Percentiles rank a stretch among this genome's conserved stretches.
Conservation (phyloP, 1,140 invertebrate genomes). For the Cephus cinctus region DNA sequence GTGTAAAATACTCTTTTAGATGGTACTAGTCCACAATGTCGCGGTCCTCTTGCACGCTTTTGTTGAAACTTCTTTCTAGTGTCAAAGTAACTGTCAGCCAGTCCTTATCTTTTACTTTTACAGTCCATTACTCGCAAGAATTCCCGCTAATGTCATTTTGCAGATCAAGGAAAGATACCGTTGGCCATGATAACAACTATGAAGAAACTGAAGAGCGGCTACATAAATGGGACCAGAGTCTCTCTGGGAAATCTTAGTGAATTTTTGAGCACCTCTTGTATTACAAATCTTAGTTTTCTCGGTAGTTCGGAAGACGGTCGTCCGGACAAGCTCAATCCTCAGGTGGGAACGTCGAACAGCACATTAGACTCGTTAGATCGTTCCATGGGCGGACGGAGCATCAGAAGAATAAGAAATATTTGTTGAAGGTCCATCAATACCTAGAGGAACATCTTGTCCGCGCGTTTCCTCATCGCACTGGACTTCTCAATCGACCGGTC, state of each 20-base stretch:
- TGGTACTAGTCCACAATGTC: no score
- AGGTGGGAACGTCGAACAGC: conserved; percentile 30
- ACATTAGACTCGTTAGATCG: not conserved
- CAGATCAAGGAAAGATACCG: conserved; percentile 90
- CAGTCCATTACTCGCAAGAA: no score
- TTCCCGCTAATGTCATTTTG: no score
- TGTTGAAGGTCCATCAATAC: conserved; percentile 74
- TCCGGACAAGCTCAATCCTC: conserved; percentile 67
- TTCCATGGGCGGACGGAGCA: no score
- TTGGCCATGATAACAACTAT: conserved; percentile 95
- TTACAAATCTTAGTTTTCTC: conserved; percentile 93
- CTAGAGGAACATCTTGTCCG: conserved; percentile 84
- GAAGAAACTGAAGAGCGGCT: conserved; percentile 97
- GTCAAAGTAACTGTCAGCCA: no score
- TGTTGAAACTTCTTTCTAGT: no score
- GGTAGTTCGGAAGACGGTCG: conserved; percentile 88
- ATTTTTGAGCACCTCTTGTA: conserved; percentile 93
- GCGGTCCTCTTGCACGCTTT: no score
- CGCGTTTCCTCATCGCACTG: conserved; percentile 71
- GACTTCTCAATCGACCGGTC: conserved; percentile 59
- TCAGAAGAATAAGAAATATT: conserved; percentile 10
- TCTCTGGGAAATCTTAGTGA: conserved; percentile 88
- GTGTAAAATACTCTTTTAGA: no score
- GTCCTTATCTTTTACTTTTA: no score
- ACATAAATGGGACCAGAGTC: conserved; percentile 96